Conservation (phyloP, 1,140 invertebrate genomes). For the Brachionus manjavacas region DNA sequence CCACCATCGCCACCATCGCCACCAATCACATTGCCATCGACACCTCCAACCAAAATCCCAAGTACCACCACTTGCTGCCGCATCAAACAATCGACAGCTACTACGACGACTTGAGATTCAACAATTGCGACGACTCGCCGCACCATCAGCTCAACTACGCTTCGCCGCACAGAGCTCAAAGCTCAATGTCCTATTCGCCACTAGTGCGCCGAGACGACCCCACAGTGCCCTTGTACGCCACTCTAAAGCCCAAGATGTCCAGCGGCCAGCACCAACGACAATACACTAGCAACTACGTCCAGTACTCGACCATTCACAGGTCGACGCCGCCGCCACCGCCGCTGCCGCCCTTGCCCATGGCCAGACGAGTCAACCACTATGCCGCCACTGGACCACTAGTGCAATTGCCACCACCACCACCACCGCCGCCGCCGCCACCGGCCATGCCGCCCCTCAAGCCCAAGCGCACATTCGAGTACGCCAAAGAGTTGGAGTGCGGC, state of each 20-base stretch:
- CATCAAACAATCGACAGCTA: neutral
- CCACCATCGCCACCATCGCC: too few species aligned
- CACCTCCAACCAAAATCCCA: neutral
- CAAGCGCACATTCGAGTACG: conserved; percentile 31
- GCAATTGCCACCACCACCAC: neutral
- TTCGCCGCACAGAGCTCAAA: neutral
- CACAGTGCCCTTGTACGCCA: conserved; percentile 24
- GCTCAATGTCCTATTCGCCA: neutral
- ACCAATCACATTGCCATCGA: conserved; percentile 12
- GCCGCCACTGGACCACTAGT: neutral
- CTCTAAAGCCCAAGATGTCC: conserved; percentile 13
- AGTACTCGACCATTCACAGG: conserved; percentile 1
- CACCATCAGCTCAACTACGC: neutral
- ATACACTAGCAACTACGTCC: neutral
- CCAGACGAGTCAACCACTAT: neutral
- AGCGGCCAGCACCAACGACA: neutral
- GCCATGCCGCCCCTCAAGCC: conserved; percentile 12
- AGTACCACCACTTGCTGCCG: conserved; percentile 12
- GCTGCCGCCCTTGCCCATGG: neutral
- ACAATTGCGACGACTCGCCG: neutral
- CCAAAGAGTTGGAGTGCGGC: neutral
- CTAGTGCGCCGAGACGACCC: conserved; percentile 31
- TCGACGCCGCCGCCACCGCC: conserved; percentile 17
- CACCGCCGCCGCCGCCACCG: neutral
- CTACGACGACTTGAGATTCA: conserved; percentile 2